Conservation (phyloP, 2,113 vertebrate genomes). For the Bostrychus sinensis region DNA sequence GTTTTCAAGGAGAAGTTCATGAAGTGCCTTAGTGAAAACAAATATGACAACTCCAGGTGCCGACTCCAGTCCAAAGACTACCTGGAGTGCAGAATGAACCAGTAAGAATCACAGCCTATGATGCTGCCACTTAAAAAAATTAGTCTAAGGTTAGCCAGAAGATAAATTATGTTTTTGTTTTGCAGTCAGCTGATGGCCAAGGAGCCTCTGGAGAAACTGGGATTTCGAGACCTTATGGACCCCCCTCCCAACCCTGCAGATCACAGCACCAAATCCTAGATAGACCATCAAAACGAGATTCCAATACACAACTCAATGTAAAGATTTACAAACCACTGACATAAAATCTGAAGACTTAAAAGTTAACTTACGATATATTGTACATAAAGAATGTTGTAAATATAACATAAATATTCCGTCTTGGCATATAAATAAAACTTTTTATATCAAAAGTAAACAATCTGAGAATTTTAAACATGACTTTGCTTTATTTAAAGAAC, state of each 20-base stretch:
- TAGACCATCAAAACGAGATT: background rate
- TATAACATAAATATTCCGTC: background rate
- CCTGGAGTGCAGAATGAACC: conserved; percentile 92
- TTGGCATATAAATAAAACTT: background rate
- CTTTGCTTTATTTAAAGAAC: background rate
- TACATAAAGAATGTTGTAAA: background rate
- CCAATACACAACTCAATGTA: background rate
- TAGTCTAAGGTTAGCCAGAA: too few relatives aligned
- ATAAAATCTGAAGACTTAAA: too few relatives aligned
- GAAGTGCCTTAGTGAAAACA: conserved; percentile 84
- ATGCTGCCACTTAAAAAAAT: background rate
- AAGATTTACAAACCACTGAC: too few relatives aligned
- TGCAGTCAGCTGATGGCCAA: conserved; percentile 91
- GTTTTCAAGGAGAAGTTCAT: conserved; percentile 90
- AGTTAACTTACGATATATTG: background rate
- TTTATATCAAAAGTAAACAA: background rate
- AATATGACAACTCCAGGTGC: conserved; percentile 85
- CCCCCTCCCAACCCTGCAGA: conserved; percentile 62
- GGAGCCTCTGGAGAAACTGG: conserved; percentile 90
- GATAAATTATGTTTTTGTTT: conserved; percentile 20
- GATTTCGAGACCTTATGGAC: conserved; percentile 86
- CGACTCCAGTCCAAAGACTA: conserved; percentile 88
- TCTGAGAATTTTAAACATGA: background rate
- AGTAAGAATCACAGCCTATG: conserved; percentile 63
- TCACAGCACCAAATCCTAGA: conserved; percentile 36